Evolutionary conservation across 2,113 vertebrate species (phyloP), one percentile per base, ranked within the genome.

Genomic region (Peromyscus leucopus): DNA sequence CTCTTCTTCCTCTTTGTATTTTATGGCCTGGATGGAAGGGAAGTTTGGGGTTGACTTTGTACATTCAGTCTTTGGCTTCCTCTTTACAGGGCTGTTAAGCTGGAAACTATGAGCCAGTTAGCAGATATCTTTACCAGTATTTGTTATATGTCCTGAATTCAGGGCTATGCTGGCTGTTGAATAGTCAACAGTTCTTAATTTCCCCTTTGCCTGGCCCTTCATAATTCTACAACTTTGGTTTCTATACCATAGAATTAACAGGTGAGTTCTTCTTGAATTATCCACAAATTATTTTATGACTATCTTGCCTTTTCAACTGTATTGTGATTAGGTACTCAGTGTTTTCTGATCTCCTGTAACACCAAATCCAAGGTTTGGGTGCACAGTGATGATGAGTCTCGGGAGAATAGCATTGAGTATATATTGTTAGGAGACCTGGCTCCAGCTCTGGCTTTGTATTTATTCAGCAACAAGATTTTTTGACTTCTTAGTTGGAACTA

Each of bases 41-140:
- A 95, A 88, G 79, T 90, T 94, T 95, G 46, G 82, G 86, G n/a
- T 93, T 91, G 74, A 75, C 86, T 94, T 96, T 94, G 26, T 75
- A 83, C 72, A 71, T 84, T 96, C 85, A n/a, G 24, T 84, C 88
- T 96, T 92, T 95, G 74, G 59, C 84, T 82, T 90, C 71, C 51
- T 94, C 17, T 90, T 93, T 80, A 90, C 75, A 87, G 84, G n/a
- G 31, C 84, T 96, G 13, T 93, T 94, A 91, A 90, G 31, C 51
- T 80, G 46, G 71, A 78, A 82, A 16, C 80, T 67, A 0, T 33
- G 39, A 91, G 8, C 57, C 46, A 51, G 31, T 72, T 86, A 79
- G 61, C 39, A 95, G 69, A 93, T 95, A 1, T 65, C 22, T 92
- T 90, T 93, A 71, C 85, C n/a, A 92, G n/a, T 48, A 46, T 39